phyloP scores from a whole-genome alignment of 2,113 vertebrate genomes.

The Brienomyrus longianalis region DNA sequence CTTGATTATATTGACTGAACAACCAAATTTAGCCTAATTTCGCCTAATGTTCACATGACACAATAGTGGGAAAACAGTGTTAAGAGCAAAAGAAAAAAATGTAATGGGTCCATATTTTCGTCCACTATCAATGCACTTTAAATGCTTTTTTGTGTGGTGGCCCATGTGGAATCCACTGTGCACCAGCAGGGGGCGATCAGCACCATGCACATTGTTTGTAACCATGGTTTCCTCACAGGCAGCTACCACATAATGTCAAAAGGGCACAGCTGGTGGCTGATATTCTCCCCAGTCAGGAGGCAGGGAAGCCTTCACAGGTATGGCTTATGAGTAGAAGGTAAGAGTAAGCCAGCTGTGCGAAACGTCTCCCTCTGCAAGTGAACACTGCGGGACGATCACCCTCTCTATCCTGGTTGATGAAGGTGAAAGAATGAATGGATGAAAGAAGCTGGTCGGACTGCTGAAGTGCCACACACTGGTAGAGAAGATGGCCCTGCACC shows the following conservation, averaged over 20 bases:
- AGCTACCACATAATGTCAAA: background rate
- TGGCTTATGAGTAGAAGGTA: background rate
- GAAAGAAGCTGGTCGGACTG: background rate
- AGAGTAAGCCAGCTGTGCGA: background rate
- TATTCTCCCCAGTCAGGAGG: background rate
- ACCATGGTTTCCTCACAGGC: background rate
- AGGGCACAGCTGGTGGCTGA: background rate
- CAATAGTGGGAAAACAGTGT: background rate
- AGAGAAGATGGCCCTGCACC: background rate
- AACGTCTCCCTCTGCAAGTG: background rate
- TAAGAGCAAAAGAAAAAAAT: background rate
- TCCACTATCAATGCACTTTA: background rate
- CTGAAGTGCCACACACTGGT: background rate
- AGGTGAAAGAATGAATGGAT: too few species aligned
- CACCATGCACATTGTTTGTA: background rate
- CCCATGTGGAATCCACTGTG: background rate
- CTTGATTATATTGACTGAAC: background rate
- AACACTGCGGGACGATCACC: background rate
- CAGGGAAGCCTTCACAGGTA: background rate
- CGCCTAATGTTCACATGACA: background rate
- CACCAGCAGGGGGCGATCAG: background rate
- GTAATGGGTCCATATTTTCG: background rate
- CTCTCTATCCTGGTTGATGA: background rate
- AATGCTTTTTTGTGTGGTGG: background rate
- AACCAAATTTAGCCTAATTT: background rate